Percentiles rank a stretch among this genome's conserved stretches.
These are phyloP conservation scores for Corydoras sp. DNA, from an alignment of 2,113 vertebrate genomes.

Conservation along the genomic window DNA sequence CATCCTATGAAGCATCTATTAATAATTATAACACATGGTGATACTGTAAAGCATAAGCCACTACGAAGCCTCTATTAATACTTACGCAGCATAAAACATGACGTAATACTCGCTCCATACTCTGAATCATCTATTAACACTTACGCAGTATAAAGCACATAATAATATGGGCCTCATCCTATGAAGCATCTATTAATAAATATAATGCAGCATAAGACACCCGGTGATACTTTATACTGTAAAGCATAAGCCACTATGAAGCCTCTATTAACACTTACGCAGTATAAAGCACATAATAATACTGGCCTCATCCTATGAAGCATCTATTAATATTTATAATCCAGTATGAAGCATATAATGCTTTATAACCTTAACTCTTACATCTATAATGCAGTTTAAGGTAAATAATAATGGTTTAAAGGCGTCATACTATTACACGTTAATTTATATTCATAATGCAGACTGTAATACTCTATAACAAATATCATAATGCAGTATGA, in stretches of 20 bases:
- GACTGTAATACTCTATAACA: not conserved
- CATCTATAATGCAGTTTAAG: too few relatives aligned
- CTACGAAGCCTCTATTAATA: not conserved
- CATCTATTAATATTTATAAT: not conserved
- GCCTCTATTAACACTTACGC: not conserved
- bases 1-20: too few relatives aligned
- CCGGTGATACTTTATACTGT: not conserved
- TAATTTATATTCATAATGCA: not conserved
- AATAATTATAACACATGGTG: not conserved
- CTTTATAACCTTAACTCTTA: too few relatives aligned
- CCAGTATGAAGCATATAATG: too few relatives aligned
- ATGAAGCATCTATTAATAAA: not conserved
- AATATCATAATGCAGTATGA: not conserved
- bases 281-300: not conserved
- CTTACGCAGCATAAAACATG: not conserved
- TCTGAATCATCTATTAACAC: not conserved
- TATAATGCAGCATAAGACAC: not conserved
- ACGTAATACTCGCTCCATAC: not conserved
- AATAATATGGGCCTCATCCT: not conserved
- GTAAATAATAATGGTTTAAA: not conserved
- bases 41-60: too few relatives aligned
- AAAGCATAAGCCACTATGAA: not conserved
- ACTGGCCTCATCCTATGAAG: not conserved
- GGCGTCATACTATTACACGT: not conserved
- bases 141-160: too few relatives aligned